Evolutionary conservation across 2,888 invertebrate genomes (phyloP), one percentile per base, ranked within the genome.

Genomic region (Ectobius pallidus): DNA sequence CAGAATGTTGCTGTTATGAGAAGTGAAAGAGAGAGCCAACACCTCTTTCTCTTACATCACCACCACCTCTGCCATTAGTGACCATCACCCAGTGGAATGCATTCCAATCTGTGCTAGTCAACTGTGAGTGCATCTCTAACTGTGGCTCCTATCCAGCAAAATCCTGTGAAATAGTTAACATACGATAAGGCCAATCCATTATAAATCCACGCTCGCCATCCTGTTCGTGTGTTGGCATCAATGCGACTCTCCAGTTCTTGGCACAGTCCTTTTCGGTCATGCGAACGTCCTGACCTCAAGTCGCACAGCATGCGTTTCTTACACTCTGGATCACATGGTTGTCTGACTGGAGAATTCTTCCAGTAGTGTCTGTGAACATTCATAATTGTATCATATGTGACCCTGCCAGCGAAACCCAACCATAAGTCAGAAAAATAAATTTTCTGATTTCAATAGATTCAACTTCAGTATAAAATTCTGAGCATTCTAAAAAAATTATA

Each of bases 121-220:
- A 58, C 3, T 30, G 58, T 65, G n/a, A 74, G 27, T 18, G 49
- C 69, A 49, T 71, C 69, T 49, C 55, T 67, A 55, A 76, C 49
- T n/a, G 70, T 70, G 49, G 71, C 52, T 32, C 75, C 75, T 42
- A 76, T 61, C 76, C 76, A 76, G 42, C 73, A 72, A 55, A 76
- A 74, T 39, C 74, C 73, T 25, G 74, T 72, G 62, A 74, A 73
- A 68, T 72, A 72, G 39, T 62, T 72, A 34, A 93, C 95, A 88
- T 91, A 95, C 94, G 95, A 94, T 81, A 92, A 90, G 77, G 93
- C 91, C 71, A 95, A 86, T 78, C 94, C 94, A 78, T 93, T 93
- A 83, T 93, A 95, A 78, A 95, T 87, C 95, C 95, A 95, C 9
- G 93, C 92, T 76, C 90, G 88, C 95, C 95, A 95, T 0, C 92